Conservation (phyloP, 2,888 invertebrate genomes). For the Tryphoninae sp. region DNA sequence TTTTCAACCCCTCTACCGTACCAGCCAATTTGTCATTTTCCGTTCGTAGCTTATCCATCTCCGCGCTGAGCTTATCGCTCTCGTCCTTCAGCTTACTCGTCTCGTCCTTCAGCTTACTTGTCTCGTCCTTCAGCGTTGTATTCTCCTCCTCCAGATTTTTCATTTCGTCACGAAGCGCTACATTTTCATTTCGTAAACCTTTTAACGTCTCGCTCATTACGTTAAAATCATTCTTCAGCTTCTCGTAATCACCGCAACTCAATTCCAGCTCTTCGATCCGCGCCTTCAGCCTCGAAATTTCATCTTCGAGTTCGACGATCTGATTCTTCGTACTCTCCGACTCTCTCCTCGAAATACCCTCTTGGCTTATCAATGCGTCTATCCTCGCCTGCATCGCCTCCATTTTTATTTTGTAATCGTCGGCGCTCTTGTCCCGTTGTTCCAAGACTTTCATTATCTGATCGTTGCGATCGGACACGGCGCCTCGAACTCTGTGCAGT, state of each 20-base stretch:
- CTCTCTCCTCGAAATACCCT: slow-evolving; percentile 59
- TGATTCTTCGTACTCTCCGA: slow-evolving; percentile 60
- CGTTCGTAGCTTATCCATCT: slow-evolving; percentile 59
- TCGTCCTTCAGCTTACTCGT: slow-evolving; percentile 54
- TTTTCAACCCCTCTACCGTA: slow-evolving; percentile 55
- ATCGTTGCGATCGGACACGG: slow-evolving; percentile 68
- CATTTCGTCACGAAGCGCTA: slow-evolving; percentile 50
- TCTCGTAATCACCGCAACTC: slow-evolving; percentile 51
- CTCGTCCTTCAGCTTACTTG: slow-evolving; percentile 57
- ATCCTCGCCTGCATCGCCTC: slow-evolving; percentile 66
- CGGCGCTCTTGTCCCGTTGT: slow-evolving; percentile 61
- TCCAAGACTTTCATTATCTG: slow-evolving; percentile 69
- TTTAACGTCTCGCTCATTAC: slow-evolving; percentile 24
- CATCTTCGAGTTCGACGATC: slow-evolving; percentile 59
- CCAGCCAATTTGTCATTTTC: slow-evolving; percentile 56
- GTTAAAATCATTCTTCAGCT: slow-evolving; percentile 46
- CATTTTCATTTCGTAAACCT: slow-evolving; percentile 56
- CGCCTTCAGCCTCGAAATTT: slow-evolving; percentile 58
- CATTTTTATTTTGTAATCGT: slow-evolving; percentile 57
- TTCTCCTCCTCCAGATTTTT: slow-evolving; percentile 50
- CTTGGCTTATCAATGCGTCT: slow-evolving; percentile 64
- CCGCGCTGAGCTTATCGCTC: slow-evolving; percentile 48
- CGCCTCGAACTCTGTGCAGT: slow-evolving; percentile 60
- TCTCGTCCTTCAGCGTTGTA: slow-evolving; percentile 52
- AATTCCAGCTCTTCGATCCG: slow-evolving; percentile 54